Evolutionary conservation across 92 coral and sea anemone genomes (phyloP).

Genomic region (Zoanthus gigantus): DNA sequence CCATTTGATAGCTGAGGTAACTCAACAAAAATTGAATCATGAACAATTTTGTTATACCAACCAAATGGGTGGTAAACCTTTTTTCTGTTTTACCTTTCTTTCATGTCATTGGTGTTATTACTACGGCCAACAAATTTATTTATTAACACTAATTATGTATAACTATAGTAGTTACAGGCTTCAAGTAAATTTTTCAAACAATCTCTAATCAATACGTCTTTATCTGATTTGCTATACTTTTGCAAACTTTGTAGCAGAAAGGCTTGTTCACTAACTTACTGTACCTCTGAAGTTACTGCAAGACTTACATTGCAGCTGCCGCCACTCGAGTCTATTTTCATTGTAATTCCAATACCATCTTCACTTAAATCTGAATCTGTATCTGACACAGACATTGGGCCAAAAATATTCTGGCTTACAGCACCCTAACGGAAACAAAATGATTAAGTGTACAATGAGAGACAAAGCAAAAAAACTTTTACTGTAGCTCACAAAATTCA

Average conservation of each 20-base stretch:
- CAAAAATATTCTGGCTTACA: slow-evolving; percentile 7
- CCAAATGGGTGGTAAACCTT: too few relatives aligned
- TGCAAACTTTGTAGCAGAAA: neutral
- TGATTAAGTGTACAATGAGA: neutral
- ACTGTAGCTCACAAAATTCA: neutral
- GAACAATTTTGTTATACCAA: too few relatives aligned
- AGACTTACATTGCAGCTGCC: slow-evolving; percentile 76
- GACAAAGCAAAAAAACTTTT: neutral
- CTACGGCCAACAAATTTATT: too few relatives aligned
- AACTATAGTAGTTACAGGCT: too few relatives aligned
- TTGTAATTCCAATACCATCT: slow-evolving; percentile 74
- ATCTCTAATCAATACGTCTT: too few relatives aligned
- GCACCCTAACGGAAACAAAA: slow-evolving; percentile 29
- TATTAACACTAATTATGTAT: too few relatives aligned
- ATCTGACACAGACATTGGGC: slow-evolving; percentile 65
- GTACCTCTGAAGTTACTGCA: neutral
- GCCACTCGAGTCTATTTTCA: slow-evolving; percentile 81
- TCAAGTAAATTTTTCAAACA: too few relatives aligned
- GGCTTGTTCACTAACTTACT: neutral
- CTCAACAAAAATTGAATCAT: too few relatives aligned
- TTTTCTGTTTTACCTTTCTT: too few relatives aligned
- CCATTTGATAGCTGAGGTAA: too few relatives aligned
- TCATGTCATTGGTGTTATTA: too few relatives aligned
- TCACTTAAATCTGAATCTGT: slow-evolving; percentile 88
- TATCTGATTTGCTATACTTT: too few relatives aligned